Conservation (phyloP, 2,797 vertebrate species). For the Podargus strigoides region DNA sequence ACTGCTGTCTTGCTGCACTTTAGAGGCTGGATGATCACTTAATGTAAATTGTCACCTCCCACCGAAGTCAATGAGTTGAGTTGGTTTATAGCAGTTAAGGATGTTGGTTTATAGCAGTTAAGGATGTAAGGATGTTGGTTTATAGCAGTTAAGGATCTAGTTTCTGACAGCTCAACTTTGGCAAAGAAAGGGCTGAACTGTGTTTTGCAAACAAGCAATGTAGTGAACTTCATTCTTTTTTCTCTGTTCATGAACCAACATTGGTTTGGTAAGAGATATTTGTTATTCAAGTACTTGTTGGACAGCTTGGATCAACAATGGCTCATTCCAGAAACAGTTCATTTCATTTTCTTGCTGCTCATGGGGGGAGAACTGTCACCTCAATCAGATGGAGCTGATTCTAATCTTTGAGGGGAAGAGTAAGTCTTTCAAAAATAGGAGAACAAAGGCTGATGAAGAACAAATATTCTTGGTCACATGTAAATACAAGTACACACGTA, state of each 20-base stretch:
- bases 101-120: too few relatives aligned
- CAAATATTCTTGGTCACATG: slow-evolving; percentile 45
- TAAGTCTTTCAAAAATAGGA: slow-evolving; percentile 57
- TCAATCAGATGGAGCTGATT: slow-evolving; percentile 57
- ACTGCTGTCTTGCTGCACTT: not conserved
- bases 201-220: slow-evolving; percentile 54
- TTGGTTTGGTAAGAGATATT: slow-evolving; percentile 54
- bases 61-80: not conserved
- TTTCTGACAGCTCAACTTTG: not conserved
- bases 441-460: slow-evolving; percentile 43
- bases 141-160: slow-evolving; percentile 9
- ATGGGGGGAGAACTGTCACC: slow-evolving; percentile 58
- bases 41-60: not conserved
- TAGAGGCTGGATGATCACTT: not conserved
- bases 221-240: slow-evolving; percentile 46
- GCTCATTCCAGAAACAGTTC: slow-evolving; percentile 60
- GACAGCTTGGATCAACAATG: slow-evolving; percentile 57
- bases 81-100: not conserved
- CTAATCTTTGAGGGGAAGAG: slow-evolving; percentile 44
- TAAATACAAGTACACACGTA: slow-evolving; percentile 16
- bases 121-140: slow-evolving; percentile 33
- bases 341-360: slow-evolving; percentile 51
- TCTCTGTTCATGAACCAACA: slow-evolving; percentile 52
- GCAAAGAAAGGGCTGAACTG: slow-evolving; percentile 31
- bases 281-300: slow-evolving; percentile 62